Conservation (phyloP, 2,113 vertebrate genomes). For the Atherinomorus stipes region DNA sequence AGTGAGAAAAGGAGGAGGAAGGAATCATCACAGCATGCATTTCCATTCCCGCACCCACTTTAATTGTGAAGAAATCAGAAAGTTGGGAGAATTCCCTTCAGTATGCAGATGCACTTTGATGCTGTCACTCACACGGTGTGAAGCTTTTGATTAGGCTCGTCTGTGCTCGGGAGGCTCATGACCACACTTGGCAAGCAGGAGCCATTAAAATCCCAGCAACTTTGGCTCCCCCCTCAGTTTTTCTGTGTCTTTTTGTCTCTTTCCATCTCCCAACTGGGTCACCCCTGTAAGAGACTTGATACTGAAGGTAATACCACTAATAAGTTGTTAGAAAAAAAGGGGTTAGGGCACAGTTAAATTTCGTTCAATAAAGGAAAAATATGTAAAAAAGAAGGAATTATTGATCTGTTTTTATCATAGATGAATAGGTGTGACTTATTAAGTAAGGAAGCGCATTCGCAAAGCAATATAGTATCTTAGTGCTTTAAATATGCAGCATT, state of each 20-base stretch:
- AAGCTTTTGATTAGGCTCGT: conserved; percentile 72
- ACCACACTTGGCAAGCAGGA: conserved; percentile 61
- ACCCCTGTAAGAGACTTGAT: conserved; percentile 36
- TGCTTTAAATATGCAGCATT: no score
- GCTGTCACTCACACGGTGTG: conserved; percentile 72
- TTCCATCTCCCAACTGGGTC: conserved; percentile 58
- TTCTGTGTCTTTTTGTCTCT: conserved; percentile 44
- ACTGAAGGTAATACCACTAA: conserved; percentile 36
- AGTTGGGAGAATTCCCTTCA: conserved; percentile 60
- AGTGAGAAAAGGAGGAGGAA: not conserved
- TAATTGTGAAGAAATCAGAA: conserved; percentile 76
- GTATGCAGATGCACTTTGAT: conserved; percentile 70
- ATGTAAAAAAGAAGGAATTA: not conserved
- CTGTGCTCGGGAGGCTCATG: conserved; percentile 57
- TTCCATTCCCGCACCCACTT: conserved; percentile 57
- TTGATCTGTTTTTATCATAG: not conserved
- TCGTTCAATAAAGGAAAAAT: not conserved
- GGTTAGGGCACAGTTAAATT: not conserved
- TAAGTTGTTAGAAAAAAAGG: not conserved
- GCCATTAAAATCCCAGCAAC: conserved; percentile 65
- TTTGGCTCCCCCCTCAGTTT: conserved; percentile 48
- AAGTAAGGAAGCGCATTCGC: not conserved
- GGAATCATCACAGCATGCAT: conserved; percentile 59
- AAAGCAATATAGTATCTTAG: no score
- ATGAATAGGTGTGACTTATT: no score